Evolutionary conservation across 2,888 invertebrate species (phyloP).

Genomic region (Acanthosoma haemorrhoidale): DNA sequence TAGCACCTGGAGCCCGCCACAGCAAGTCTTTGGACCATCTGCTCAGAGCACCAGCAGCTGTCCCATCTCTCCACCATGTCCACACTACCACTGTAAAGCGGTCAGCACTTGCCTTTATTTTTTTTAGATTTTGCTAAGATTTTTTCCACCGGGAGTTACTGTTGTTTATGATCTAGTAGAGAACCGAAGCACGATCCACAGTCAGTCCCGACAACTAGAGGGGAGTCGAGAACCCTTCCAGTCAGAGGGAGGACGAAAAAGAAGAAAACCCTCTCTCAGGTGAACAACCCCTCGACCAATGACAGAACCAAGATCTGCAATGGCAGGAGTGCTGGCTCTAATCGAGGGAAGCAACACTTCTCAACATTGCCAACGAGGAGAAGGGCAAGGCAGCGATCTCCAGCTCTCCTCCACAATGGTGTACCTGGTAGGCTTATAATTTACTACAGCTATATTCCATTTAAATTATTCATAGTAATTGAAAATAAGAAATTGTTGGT

Average conservation of each 20-base stretch:
- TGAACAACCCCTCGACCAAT: background rate
- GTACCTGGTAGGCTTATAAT: background rate
- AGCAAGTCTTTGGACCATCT: constrained; percentile 78
- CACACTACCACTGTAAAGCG: constrained; percentile 34
- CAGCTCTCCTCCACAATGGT: constrained; percentile 24
- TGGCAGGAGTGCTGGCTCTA: background rate
- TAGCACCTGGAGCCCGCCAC: constrained; percentile 55
- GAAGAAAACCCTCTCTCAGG: background rate
- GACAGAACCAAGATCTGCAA: background rate
- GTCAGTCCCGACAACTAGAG: background rate
- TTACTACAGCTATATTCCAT: no score
- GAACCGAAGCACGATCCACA: background rate
- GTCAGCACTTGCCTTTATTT: no score
- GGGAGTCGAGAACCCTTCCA: constrained; percentile 22
- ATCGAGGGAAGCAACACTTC: constrained; percentile 31
- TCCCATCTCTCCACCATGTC: constrained; percentile 42
- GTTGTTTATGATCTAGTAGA: background rate
- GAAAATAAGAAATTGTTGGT: no score
- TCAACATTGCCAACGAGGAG: constrained; percentile 36
- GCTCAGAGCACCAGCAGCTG: constrained; percentile 43
- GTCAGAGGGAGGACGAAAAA: constrained; percentile 14
- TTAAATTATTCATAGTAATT: no score
- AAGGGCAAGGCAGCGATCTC: constrained; percentile 30
- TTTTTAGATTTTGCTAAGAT: no score
- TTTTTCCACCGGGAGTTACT: no score